These are phyloP conservation scores for Apaloderma vittatum DNA, from an alignment of 2,113 vertebrate genomes.

Conservation along the genomic window DNA sequence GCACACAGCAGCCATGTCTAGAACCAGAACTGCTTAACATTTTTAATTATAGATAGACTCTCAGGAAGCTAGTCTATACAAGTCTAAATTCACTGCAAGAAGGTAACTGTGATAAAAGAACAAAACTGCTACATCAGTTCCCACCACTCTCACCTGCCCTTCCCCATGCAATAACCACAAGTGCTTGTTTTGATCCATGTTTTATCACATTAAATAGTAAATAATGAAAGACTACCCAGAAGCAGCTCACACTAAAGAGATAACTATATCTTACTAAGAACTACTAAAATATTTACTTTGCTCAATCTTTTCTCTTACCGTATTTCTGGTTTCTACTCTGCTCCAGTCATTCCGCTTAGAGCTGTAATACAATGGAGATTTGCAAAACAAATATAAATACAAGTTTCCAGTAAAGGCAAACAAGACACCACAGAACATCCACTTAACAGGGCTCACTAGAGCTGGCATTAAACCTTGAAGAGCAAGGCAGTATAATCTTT, in stretches of 20 bases:
- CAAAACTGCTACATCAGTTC: not conserved
- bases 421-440: not conserved
- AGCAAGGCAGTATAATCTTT: not conserved
- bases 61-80: not conserved
- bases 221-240: not conserved
- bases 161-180: accelerated
- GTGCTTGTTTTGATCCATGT: not conserved
- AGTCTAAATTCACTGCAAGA: not conserved
- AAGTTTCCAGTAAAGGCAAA: not conserved
- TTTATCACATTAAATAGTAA: not conserved
- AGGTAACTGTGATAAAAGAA: not conserved
- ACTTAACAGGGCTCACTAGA: not conserved
- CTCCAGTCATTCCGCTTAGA: not conserved
- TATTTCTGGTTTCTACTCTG: not conserved
- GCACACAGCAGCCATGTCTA: not conserved
- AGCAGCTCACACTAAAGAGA: not conserved
- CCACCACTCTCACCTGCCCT: not conserved
- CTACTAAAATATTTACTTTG: not conserved
- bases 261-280: not conserved
- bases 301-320: not conserved
- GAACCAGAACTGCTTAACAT: not conserved
- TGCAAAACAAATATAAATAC: not conserved
- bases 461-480: not conserved
- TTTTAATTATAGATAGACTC: not conserved
- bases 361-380: not conserved